Evolutionary conservation across 2,113 vertebrate species (phyloP).

Genomic region (Nothocercus julius): DNA sequence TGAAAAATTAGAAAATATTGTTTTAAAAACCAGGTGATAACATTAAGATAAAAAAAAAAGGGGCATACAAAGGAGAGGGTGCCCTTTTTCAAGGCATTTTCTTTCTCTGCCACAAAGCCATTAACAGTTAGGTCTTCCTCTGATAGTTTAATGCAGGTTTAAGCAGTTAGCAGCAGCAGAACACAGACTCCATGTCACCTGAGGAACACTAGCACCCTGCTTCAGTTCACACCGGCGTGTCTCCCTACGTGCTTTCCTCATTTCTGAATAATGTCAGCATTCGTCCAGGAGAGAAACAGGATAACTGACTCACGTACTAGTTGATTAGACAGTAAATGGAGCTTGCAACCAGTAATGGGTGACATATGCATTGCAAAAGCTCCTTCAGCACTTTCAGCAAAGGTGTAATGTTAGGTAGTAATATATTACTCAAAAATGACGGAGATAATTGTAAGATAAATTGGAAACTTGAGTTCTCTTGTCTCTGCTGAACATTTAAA

Average conservation of each 20-base stretch:
- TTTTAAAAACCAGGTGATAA: background rate
- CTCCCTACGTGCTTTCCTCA: background rate
- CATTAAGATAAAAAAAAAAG: background rate
- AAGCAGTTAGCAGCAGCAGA: background rate
- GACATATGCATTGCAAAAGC: background rate
- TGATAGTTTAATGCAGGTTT: background rate
- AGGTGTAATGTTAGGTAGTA: background rate
- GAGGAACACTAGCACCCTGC: background rate
- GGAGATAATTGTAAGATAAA: background rate
- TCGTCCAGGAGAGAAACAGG: background rate
- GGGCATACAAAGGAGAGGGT: background rate
- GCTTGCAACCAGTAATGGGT: background rate
- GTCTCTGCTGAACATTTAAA: background rate
- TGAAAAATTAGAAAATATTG: background rate
- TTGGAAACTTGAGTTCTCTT: background rate
- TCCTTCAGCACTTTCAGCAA: background rate
- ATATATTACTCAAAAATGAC: background rate
- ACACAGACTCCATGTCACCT: background rate
- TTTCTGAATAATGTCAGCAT: background rate
- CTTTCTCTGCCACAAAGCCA: background rate
- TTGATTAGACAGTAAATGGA: slow-evolving; percentile 11
- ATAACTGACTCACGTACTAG: background rate
- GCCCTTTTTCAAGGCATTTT: background rate
- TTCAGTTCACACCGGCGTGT: background rate
- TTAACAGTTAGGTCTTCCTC: background rate